Conservation (phyloP, 2,113 vertebrate genomes). For the Gymnogyps californianus region DNA sequence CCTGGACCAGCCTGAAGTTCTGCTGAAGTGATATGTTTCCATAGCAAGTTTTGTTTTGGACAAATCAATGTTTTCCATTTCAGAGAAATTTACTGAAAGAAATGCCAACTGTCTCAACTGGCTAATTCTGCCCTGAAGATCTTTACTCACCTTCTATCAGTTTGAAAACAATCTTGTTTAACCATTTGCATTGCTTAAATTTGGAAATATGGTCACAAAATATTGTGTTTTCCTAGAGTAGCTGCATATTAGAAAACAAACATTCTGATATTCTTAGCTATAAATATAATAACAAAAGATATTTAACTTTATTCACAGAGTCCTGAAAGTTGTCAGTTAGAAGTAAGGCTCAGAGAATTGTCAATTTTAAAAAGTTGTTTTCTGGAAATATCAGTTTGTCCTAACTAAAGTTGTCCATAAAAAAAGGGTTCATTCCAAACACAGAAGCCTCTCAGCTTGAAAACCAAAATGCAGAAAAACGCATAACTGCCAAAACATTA, state of each 20-base stretch:
- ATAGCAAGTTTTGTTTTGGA: background rate
- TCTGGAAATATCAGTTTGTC: background rate
- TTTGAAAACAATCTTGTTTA: background rate
- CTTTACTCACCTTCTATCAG: background rate
- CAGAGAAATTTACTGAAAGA: background rate
- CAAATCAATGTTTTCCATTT: background rate
- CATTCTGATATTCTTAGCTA: background rate
- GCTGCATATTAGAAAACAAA: background rate
- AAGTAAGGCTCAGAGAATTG: background rate
- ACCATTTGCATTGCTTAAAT: background rate
- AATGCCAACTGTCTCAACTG: background rate
- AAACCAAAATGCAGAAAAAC: background rate
- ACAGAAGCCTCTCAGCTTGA: background rate
- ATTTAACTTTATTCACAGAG: background rate
- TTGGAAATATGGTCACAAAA: background rate
- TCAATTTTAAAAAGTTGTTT: background rate
- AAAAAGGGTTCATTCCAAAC: background rate
- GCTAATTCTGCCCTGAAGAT: background rate
- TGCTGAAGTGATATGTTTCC: background rate
- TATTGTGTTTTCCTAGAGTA: background rate
- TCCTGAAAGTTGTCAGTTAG: background rate
- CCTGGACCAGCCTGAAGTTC: background rate
- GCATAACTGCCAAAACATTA: background rate
- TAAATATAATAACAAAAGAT: background rate
- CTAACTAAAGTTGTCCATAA: background rate